Evolutionary conservation across 1,140 invertebrate genomes (phyloP).

Genomic region (Physella acuta): DNA sequence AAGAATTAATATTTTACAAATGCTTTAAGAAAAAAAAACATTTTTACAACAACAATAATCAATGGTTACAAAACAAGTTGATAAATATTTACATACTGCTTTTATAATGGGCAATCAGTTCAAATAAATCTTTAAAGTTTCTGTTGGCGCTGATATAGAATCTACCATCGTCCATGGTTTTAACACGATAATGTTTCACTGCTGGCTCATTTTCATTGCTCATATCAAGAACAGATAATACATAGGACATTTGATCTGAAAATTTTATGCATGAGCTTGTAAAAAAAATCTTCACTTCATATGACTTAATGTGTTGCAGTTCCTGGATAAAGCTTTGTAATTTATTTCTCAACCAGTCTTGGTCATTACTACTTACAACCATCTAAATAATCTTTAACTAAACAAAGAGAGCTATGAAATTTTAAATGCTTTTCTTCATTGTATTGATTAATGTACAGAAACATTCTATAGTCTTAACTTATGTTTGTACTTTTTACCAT

Average conservation of each 20-base stretch:
- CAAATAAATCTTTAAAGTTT: slow-evolving; percentile 85
- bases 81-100: slow-evolving; percentile 64
- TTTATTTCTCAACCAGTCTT: background rate
- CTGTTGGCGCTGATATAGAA: slow-evolving; percentile 69
- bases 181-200: slow-evolving; percentile 97
- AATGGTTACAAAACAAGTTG: background rate
- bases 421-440: background rate
- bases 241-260: slow-evolving; percentile 49
- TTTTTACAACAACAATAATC: background rate
- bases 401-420: background rate
- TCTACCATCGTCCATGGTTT: slow-evolving; percentile 90
- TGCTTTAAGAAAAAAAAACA: background rate
- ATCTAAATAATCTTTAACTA: background rate
- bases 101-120: slow-evolving; percentile 88
- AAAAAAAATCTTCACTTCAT: background rate
- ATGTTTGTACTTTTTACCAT: too few relatives aligned
- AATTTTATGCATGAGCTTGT: slow-evolving; percentile 4
- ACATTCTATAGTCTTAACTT: too few relatives aligned
- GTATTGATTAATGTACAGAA: background rate
- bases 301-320: background rate
- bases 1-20: too few relatives aligned
- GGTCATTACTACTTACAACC: background rate
- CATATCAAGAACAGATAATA: slow-evolving; percentile 48
- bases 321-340: background rate
- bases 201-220: slow-evolving; percentile 34